Evolutionary conservation across 2,113 vertebrate genomes (phyloP).

Genomic region (Chlamydotis undulata): DNA sequence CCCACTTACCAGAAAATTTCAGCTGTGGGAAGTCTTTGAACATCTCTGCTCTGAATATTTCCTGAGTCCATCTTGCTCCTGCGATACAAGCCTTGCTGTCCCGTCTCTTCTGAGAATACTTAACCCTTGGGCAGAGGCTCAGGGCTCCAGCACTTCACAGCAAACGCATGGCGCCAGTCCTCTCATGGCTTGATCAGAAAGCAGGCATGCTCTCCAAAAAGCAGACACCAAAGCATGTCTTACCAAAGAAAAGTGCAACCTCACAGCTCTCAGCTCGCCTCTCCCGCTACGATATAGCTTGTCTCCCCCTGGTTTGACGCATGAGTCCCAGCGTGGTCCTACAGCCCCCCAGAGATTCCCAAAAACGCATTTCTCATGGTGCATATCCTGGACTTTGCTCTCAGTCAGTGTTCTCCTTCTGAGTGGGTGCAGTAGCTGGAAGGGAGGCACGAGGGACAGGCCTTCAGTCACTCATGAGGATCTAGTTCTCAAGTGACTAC

Average conservation of each 20-base stretch:
- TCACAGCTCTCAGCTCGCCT: neutral
- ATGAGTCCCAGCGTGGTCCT: neutral
- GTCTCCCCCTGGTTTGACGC: neutral
- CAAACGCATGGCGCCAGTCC: neutral
- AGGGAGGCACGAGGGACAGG: fast-evolving
- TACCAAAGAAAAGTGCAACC: neutral
- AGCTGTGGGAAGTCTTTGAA: neutral
- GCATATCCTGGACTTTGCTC: neutral
- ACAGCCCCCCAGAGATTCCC: neutral
- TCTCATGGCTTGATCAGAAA: neutral
- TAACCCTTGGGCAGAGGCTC: neutral
- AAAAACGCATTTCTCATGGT: neutral
- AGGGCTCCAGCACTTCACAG: neutral
- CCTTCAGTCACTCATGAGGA: neutral
- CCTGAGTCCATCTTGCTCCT: neutral
- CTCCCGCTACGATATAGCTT: neutral
- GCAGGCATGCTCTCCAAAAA: neutral
- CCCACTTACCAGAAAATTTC: neutral
- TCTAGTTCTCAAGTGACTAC: neutral
- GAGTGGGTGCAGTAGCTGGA: neutral
- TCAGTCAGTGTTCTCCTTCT: neutral
- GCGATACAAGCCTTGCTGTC: neutral
- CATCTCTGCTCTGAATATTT: neutral
- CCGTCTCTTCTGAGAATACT: neutral
- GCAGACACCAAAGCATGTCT: neutral